These are phyloP conservation scores for Falco biarmicus DNA, from an alignment of 2,797 vertebrate genomes.

Conservation along the genomic window DNA sequence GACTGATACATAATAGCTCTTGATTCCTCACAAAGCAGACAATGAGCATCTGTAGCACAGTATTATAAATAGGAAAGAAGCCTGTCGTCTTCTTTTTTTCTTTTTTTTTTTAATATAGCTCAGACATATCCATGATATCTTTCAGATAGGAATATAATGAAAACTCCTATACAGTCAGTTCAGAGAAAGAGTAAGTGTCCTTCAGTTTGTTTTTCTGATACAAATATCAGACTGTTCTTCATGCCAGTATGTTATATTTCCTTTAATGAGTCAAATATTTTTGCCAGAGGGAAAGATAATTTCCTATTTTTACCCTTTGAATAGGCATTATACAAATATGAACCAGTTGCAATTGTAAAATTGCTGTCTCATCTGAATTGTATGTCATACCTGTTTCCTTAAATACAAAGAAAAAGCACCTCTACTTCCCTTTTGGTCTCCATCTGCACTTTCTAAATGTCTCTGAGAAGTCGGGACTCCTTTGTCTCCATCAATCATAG, in stretches of 20 bases:
- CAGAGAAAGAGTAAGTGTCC: not conserved
- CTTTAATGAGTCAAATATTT: constrained; percentile 61
- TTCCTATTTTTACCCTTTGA: not conserved
- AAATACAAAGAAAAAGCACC: not conserved
- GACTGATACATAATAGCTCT: constrained; percentile 65
- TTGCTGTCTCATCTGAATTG: constrained; percentile 24
- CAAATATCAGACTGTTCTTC: not conserved
- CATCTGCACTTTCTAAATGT: not conserved
- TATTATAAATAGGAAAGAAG: constrained; percentile 38
- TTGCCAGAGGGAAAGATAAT: constrained; percentile 24
- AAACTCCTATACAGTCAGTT: not conserved
- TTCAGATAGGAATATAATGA: constrained; percentile 20
- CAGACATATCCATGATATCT: constrained; percentile 11
- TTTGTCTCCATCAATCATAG: not conserved
- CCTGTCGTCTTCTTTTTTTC: not conserved
- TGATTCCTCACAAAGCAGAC: constrained; percentile 60
- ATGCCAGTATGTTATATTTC: not conserved
- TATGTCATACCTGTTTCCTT: not conserved
- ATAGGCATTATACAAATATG: constrained; percentile 1
- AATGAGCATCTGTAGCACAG: constrained; percentile 51
- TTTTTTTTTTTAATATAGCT: not conserved
- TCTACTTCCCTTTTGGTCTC: not conserved
- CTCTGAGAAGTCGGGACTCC: not conserved
- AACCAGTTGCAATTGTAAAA: constrained; percentile 5
- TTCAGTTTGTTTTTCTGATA: constrained; percentile 57